Evolutionary conservation across 64 coral and sea anemone species (phyloP).

Genomic region (Stichodactyla mertensii): DNA sequence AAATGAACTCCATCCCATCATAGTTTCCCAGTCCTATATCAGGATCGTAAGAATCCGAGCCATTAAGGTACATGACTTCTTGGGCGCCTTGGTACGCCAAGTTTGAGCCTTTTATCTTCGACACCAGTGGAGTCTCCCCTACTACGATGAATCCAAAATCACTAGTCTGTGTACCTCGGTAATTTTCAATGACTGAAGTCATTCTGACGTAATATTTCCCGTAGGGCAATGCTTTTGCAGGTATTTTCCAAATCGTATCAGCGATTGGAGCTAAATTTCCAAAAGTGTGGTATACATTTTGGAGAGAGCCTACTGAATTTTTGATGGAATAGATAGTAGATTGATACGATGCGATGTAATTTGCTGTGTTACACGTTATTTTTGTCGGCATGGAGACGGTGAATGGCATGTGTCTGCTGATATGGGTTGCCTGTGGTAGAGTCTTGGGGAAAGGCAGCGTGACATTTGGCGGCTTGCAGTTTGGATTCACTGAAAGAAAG

Average conservation of each 20-base stretch:
- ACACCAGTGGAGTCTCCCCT: constrained; percentile 49
- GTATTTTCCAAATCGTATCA: constrained; percentile 38
- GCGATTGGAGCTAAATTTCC: neutral
- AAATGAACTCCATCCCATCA: constrained; percentile 52
- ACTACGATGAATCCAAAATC: constrained; percentile 55
- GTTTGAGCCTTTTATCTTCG: constrained; percentile 34
- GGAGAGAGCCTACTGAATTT: neutral
- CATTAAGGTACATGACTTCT: constrained; percentile 29
- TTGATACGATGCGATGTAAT: neutral
- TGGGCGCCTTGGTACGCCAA: constrained; percentile 49
- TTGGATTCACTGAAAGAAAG: constrained; percentile 35
- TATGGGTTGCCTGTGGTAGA: neutral
- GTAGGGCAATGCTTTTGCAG: constrained; percentile 26
- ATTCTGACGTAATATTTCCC: constrained; percentile 61
- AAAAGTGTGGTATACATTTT: neutral
- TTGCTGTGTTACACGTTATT: neutral
- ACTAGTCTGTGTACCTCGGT: constrained; percentile 19
- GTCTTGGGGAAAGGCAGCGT: constrained; percentile 39
- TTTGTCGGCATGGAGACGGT: neutral
- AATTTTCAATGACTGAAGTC: constrained; percentile 27
- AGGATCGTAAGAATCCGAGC: constrained; percentile 59
- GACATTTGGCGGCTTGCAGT: constrained; percentile 60
- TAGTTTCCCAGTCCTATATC: constrained; percentile 63
- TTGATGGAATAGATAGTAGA: constrained; percentile 1
- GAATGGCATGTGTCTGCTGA: neutral